Evolutionary conservation across 2,888 invertebrate genomes (phyloP).

Genomic region (Melieria omissa): DNA sequence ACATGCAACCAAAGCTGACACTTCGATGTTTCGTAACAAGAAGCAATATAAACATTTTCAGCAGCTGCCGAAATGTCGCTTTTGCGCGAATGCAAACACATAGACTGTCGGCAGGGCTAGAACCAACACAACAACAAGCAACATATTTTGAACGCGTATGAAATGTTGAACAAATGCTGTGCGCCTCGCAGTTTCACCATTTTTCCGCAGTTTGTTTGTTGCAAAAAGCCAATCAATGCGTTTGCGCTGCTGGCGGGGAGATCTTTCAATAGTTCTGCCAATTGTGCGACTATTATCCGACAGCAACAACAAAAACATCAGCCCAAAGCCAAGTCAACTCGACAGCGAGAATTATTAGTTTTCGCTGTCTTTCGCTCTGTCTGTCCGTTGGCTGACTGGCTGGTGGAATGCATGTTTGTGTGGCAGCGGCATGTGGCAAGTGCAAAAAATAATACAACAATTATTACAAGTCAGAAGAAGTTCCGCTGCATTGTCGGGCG

Average conservation of each 20-base stretch:
- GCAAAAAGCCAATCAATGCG: constrained; percentile 40
- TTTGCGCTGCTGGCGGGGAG: background rate
- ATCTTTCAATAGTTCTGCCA: constrained; percentile 31
- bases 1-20: background rate
- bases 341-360: constrained; percentile 23
- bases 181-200: background rate
- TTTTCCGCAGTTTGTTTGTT: constrained; percentile 4
- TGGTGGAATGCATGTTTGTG: constrained; percentile 1
- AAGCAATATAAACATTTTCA: constrained; percentile 17
- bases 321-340: background rate
- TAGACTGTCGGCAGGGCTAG: too few species aligned
- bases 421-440: constrained; percentile 23
- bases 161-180: constrained; percentile 15
- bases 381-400: constrained; percentile 11
- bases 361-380: constrained; percentile 28
- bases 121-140: too few species aligned
- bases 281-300: constrained; percentile 20
- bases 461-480: background rate
- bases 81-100: background rate
- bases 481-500: background rate
- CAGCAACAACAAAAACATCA: constrained; percentile 1
- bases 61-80: constrained; percentile 26
- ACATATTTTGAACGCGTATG: constrained; percentile 7
- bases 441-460: background rate
- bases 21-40: constrained; percentile 15